Base-by-base conservation (phyloP, 1,140 invertebrate genomes). In the Psilanteris sp. region DNA sequence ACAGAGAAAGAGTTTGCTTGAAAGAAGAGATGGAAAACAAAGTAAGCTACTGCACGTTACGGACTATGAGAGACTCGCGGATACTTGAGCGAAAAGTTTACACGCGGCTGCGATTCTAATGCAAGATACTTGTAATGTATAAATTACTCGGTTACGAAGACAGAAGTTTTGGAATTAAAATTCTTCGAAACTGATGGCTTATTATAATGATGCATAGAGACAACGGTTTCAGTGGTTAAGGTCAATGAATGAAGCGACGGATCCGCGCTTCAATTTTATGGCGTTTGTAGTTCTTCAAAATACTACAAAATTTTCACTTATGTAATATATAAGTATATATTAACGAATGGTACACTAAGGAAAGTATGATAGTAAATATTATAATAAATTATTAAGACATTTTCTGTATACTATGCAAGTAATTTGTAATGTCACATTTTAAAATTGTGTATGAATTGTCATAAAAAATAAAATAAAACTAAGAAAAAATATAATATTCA, bases 111-210 rank as follows among this genome's bases (percentile, higher is more conserved):
- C 31, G 39, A 55, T 67, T 57, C 64, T 57, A 68, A 68, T 68
- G 43, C 52, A 20, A 68, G 41, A 59, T 61, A 52, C 46, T 59
- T 52, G 54, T 59, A 61, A 14, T 10, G 34, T 32, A 68, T 59
- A 46, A 50, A 59, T 68, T 44, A 44, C 13, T 41, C 18, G 34
- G 9, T 26, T 29, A 59, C 32, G 64, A 41, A 52, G 39, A 32
- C 43, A 27, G 24, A 52, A 43, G 43, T 52, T 32, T n/a, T 18
- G 29, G 37, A 32, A 29, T 10, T 22, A 11, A 13, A 62, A 52
- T 52, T 41, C 57, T 20, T 37, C 1, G 9, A 22, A 52, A 55
- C 41, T 41, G 55, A 41, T 36, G 10, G 34, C 24, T 26, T 46
- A 29, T 37, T 36, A 36, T 32, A 20, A 54, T 37, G 9, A 15